Percentiles rank a stretch among this genome's conserved stretches.
phyloP scores from a whole-genome alignment of 2,113 vertebrate species.

The Nibea coibor region DNA sequence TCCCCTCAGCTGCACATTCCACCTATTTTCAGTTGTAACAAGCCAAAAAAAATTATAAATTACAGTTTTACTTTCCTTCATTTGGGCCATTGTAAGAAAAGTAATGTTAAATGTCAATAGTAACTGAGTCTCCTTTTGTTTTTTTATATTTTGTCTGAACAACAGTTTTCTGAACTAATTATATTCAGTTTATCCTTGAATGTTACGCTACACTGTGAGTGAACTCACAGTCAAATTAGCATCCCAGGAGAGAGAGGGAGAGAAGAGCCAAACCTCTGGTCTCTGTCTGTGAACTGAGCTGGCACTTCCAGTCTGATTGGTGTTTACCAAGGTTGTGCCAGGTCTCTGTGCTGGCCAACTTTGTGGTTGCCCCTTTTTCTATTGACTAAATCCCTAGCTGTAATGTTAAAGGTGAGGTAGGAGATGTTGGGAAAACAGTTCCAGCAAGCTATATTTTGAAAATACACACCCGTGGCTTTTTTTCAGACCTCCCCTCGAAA shows the following conservation, averaged over 20 bases:
- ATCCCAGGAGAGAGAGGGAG: slow-evolving; percentile 15
- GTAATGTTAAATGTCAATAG: neutral
- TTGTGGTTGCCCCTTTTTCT: slow-evolving; percentile 51
- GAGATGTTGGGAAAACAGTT: too few relatives aligned
- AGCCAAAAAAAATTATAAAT: neutral
- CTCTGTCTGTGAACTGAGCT: slow-evolving; percentile 47
- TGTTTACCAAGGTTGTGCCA: slow-evolving; percentile 67
- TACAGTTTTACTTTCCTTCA: neutral
- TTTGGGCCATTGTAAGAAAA: neutral
- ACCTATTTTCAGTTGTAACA: neutral
- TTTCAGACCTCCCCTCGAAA: too few relatives aligned
- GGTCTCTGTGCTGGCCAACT: slow-evolving; percentile 54
- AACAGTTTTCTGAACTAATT: slow-evolving; percentile 10
- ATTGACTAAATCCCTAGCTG: slow-evolving; percentile 30
- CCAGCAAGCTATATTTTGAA: too few relatives aligned
- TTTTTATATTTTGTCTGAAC: slow-evolving; percentile 15
- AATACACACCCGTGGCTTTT: too few relatives aligned
- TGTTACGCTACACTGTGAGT: neutral
- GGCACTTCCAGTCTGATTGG: slow-evolving; percentile 56
- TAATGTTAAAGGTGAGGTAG: neutral
- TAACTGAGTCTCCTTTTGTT: neutral
- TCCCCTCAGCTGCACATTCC: neutral
- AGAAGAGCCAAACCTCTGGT: slow-evolving; percentile 42
- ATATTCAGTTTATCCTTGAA: slow-evolving; percentile 5
- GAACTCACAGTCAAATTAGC: neutral